Evolutionary conservation across 2,888 invertebrate genomes (phyloP).

Genomic region (Catotricha subobsoleta): DNA sequence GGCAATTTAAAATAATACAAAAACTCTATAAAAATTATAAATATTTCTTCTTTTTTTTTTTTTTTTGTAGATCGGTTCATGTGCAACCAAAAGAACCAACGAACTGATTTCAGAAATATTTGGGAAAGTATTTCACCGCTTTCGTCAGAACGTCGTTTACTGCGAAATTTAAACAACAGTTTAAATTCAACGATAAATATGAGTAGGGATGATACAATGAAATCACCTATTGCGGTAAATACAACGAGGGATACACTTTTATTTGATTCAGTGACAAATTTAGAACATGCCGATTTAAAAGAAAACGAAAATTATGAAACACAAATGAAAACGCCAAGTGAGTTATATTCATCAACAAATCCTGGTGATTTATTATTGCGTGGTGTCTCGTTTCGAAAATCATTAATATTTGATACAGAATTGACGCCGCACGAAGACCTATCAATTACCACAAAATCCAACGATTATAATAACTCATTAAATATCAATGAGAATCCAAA

Average conservation of each 20-base stretch:
- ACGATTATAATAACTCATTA: background rate
- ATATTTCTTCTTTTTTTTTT: no score
- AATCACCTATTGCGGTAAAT: no score
- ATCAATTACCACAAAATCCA: background rate
- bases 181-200: no score
- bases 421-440: constrained; percentile 1
- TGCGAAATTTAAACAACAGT: no score
- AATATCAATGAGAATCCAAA: constrained; percentile 1
- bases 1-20: no score
- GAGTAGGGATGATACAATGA: no score
- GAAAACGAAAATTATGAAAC: background rate
- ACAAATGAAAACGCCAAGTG: constrained; percentile 2
- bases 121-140: background rate
- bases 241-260: background rate
- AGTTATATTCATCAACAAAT: background rate
- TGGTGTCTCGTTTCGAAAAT: background rate
- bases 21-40: no score
- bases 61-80: no score
- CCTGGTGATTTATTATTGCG: background rate
- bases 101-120: background rate
- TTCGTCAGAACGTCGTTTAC: no score
- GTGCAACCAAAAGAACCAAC: background rate
- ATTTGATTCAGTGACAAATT: background rate
- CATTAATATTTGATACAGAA: background rate
- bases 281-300: background rate